Conservation (phyloP, 2,888 invertebrate species). For the Xanthostigma xanthostigma region DNA sequence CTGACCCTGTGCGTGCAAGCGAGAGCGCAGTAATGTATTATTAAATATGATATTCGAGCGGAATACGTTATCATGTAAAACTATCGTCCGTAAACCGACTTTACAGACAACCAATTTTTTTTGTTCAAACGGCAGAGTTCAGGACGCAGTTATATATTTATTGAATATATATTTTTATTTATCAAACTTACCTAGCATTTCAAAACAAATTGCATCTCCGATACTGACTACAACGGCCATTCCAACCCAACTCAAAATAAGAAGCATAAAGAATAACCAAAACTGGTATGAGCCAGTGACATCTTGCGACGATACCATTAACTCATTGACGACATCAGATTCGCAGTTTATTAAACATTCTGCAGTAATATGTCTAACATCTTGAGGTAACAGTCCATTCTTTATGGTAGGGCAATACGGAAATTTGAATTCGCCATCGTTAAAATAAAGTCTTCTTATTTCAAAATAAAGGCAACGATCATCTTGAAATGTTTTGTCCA, state of each 20-base stretch:
- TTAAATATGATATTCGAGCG: too few species aligned
- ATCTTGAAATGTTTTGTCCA: constrained; percentile 1
- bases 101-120: too few species aligned
- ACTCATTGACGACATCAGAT: constrained; percentile 29
- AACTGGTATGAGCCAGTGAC: constrained; percentile 44
- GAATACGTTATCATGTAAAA: too few species aligned
- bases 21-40: too few species aligned
- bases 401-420: neutral
- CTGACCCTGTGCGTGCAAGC: too few species aligned
- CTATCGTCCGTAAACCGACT: too few species aligned
- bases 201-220: constrained; percentile 80
- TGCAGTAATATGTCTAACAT: constrained; percentile 7
- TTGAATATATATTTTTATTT: too few species aligned
- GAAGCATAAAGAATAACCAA: constrained; percentile 61
- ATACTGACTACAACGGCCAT: constrained; percentile 79
- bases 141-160: too few species aligned
- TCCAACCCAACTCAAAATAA: constrained; percentile 67
- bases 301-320: constrained; percentile 27
- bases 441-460: neutral
- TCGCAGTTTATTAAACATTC: constrained; percentile 21
- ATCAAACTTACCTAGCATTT: constrained; percentile 48
- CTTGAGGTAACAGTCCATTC: neutral
- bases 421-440: neutral
- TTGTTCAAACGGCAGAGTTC: too few species aligned
- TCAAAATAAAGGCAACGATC: neutral